Evolutionary conservation across 2,888 invertebrate species (phyloP).

Genomic region (Meloe dianella): DNA sequence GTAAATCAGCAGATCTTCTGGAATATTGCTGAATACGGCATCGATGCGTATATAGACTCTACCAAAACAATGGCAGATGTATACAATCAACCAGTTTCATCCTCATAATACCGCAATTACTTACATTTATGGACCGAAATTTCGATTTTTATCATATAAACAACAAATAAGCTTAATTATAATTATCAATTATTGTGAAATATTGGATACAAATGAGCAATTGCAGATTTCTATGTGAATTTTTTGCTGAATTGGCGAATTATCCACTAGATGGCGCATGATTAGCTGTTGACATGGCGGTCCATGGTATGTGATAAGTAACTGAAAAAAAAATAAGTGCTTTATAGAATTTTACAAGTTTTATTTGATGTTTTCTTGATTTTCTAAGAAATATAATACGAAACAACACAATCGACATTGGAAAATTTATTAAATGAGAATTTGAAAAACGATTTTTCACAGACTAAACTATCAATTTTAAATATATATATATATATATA

Average conservation of each 20-base stretch:
- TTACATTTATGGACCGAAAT: neutral
- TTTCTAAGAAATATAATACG: neutral
- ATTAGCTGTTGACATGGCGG: slow-evolving; percentile 13
- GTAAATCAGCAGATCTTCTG: too few relatives aligned
- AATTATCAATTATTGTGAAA: neutral
- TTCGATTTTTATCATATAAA: neutral
- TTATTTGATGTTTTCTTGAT: neutral
- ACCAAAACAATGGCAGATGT: neutral
- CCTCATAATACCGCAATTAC: neutral
- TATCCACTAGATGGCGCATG: neutral
- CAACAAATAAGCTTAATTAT: neutral
- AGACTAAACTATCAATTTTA: neutral
- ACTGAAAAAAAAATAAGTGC: slow-evolving; percentile 11
- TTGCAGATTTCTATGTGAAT: neutral
- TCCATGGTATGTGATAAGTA: slow-evolving; percentile 13
- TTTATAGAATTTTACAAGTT: neutral
- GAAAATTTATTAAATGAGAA: neutral
- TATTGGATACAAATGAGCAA: neutral
- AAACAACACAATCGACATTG: neutral
- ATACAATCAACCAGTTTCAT: neutral
- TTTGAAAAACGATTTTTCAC: neutral
- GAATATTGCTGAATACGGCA: neutral
- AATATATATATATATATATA: too few relatives aligned
- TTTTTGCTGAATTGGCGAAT: neutral
- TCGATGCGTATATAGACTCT: neutral